Percentiles rank a stretch among this genome's conserved stretches.
Evolutionary conservation across 2,888 invertebrate species (phyloP).

Genomic region (Bembecia ichneumoniformis): DNA sequence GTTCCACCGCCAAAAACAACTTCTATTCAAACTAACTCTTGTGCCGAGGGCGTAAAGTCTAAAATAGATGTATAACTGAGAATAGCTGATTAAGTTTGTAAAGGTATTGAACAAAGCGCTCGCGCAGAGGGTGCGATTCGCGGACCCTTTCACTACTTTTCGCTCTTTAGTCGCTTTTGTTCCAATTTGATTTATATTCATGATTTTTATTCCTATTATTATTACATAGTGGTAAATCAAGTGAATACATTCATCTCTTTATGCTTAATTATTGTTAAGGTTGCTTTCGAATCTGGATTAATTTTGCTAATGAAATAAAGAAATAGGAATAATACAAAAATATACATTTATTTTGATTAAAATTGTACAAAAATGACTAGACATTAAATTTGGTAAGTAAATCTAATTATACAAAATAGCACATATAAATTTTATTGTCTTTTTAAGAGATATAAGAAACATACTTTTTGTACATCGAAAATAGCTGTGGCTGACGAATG

Average conservation of each 20-base stretch:
- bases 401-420: slow-evolving; percentile 16
- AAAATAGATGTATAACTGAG: slow-evolving; percentile 9
- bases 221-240: slow-evolving; percentile 59
- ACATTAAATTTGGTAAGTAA: slow-evolving; percentile 36
- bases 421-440: background rate
- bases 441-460: slow-evolving; percentile 1
- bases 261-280: slow-evolving; percentile 23
- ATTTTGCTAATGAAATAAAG: slow-evolving; percentile 9
- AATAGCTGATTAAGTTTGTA: slow-evolving; percentile 12
- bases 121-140: slow-evolving; percentile 46
- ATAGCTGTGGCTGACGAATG: too few species aligned
- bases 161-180: slow-evolving; percentile 67
- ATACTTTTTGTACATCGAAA: too few species aligned
- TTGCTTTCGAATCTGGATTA: slow-evolving; percentile 4
- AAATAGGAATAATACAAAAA: slow-evolving; percentile 23
- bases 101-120: slow-evolving; percentile 41
- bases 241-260: slow-evolving; percentile 36
- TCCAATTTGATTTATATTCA: slow-evolving; percentile 72
- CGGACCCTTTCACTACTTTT: slow-evolving; percentile 62
- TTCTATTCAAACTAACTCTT: slow-evolving; percentile 8
- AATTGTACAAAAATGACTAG: slow-evolving; percentile 50
- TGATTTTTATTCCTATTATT: slow-evolving; percentile 52
- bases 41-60: slow-evolving; percentile 12
- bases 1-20: slow-evolving; percentile 2
- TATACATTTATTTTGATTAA: slow-evolving; percentile 14